Percentiles rank a stretch among this genome's conserved stretches.
Conservation (phyloP, 2,888 invertebrate species). For the Cabera pusaria region DNA sequence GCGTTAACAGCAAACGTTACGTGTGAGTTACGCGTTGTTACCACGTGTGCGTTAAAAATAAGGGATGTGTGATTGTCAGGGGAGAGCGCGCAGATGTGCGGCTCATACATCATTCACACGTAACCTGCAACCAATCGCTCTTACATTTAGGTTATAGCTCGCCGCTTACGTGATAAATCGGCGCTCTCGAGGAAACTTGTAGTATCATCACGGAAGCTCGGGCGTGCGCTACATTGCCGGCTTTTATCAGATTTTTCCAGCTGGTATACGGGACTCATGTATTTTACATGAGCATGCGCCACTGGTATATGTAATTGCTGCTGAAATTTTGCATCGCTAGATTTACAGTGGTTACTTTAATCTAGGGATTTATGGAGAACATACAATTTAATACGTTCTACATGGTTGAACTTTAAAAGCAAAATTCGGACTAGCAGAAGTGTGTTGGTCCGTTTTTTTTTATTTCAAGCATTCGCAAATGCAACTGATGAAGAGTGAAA, state of each 20-base stretch:
- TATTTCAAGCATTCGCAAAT: too few species aligned
- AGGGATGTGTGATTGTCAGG: conserved; percentile 35
- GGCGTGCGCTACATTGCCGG: conserved; percentile 52
- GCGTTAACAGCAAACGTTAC: conserved; percentile 28
- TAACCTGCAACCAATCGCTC: conserved; percentile 63
- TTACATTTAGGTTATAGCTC: conserved; percentile 53
- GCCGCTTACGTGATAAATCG: conserved; percentile 56
- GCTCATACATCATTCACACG: conserved; percentile 60
- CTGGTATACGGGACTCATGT: conserved; percentile 56
- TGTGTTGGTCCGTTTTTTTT: not conserved
- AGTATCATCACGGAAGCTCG: conserved; percentile 53
- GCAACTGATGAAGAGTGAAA: too few species aligned
- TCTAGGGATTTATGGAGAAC: conserved; percentile 19
- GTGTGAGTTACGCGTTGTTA: conserved; percentile 34
- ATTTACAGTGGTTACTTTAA: conserved; percentile 20
- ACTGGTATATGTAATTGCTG: conserved; percentile 48
- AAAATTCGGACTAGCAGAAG: conserved; percentile 6
- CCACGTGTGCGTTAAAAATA: conserved; percentile 53
- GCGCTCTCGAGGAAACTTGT: conserved; percentile 52
- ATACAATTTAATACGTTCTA: conserved; percentile 13
- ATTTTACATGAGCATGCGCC: conserved; percentile 50
- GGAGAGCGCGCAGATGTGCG: conserved; percentile 24
- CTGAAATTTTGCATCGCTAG: conserved; percentile 34
- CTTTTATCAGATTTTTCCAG: conserved; percentile 62
- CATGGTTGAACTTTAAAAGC: conserved; percentile 11